Conservation (phyloP, 2,888 invertebrate species). For the Aspidiotus destructor region DNA sequence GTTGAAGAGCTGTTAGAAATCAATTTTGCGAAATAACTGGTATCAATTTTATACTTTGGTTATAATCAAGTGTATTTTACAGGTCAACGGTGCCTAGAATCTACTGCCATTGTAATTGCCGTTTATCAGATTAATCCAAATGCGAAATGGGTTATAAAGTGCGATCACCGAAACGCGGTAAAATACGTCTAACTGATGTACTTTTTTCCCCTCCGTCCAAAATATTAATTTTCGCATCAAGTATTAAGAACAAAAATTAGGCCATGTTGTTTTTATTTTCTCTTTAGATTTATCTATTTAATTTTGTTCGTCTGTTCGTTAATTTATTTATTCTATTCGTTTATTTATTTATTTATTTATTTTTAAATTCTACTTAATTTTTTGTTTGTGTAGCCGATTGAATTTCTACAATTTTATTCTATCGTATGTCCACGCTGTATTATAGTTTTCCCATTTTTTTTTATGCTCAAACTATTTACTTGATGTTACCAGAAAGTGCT, state of each 20-base stretch:
- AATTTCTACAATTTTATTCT: not conserved
- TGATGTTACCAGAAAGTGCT: conserved; percentile 26
- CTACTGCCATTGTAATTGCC: conserved; percentile 40
- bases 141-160: conserved; percentile 41
- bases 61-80: conserved; percentile 20
- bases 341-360: not conserved
- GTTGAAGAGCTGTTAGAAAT: too few species aligned
- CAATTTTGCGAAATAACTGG: too few species aligned
- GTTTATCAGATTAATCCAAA: conserved; percentile 41
- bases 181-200: conserved; percentile 29
- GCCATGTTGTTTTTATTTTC: not conserved
- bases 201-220: not conserved
- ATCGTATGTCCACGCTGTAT: too few species aligned
- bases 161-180: conserved; percentile 40
- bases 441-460: not conserved
- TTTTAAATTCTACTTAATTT: not conserved
- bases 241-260: not conserved
- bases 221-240: not conserved
- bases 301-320: conserved; percentile 1
- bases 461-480: conserved; percentile 26
- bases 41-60: too few species aligned
- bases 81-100: conserved; percentile 41
- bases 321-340: conserved; percentile 1
- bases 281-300: not conserved
- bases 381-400: not conserved